A percentile compares a stretch with the other conserved stretches of the same genome.
phyloP scores from a whole-genome alignment of 2,113 vertebrate species.

The Phylloscopus trochilus region DNA sequence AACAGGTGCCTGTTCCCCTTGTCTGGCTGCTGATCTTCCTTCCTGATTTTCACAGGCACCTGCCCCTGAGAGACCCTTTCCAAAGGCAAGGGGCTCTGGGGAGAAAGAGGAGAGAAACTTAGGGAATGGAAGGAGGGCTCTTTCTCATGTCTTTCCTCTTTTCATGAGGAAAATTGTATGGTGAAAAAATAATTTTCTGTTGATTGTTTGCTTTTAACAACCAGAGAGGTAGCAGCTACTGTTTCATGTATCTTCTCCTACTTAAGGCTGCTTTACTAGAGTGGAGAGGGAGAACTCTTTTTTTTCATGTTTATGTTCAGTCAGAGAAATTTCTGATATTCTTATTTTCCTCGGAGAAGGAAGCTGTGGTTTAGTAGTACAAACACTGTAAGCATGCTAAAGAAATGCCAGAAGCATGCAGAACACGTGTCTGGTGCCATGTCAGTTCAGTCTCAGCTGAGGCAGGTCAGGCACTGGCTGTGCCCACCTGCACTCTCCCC shows the following conservation, averaged over 20 bases:
- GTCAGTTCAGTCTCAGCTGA: not conserved
- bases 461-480: not conserved
- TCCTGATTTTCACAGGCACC: not conserved
- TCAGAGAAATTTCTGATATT: not conserved
- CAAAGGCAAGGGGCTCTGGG: not conserved
- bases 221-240: not conserved
- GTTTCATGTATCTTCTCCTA: not conserved
- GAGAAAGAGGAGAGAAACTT: not conserved
- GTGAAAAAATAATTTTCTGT: not conserved
- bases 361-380: conserved; percentile 36
- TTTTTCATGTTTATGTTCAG: not conserved
- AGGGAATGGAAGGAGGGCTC: not conserved
- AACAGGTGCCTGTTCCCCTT: not conserved
- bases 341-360: not conserved
- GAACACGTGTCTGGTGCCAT: not conserved
- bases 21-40: not conserved
- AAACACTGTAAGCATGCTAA: not conserved
- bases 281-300: not conserved
- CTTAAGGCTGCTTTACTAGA: not conserved
- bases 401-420: conserved; percentile 7
- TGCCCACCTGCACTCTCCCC: rapidly evolving
- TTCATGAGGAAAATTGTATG: not conserved
- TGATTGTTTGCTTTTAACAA: not conserved
- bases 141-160: not conserved
- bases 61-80: not conserved